Evolutionary conservation across 2,888 invertebrate genomes (phyloP).

Genomic region (Platynereis dumerilii): DNA sequence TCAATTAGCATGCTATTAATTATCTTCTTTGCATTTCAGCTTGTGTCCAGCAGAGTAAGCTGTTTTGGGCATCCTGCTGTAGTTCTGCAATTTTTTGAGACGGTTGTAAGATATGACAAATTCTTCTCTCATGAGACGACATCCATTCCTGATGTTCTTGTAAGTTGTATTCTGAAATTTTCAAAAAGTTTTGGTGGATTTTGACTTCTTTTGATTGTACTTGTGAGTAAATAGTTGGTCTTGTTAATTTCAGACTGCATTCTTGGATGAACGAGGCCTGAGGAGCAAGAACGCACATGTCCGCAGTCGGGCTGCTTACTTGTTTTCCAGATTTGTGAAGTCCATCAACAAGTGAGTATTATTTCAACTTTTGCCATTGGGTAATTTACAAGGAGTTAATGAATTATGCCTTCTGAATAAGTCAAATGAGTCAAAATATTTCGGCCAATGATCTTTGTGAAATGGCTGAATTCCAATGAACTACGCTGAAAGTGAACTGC

Average conservation of each 20-base stretch:
- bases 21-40: no score
- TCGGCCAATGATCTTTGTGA: no score
- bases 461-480: no score
- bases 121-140: conserved; percentile 66
- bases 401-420: no score
- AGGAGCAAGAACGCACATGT: conserved; percentile 65
- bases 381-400: no score
- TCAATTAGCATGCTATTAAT: no score
- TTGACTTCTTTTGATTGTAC: no score
- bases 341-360: conserved; percentile 65
- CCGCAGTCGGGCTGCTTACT: conserved; percentile 67
- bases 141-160: conserved; percentile 64
- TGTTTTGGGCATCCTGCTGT: conserved; percentile 65
- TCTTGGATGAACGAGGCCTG: conserved; percentile 67
- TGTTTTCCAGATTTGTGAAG: conserved; percentile 69
- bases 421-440: no score
- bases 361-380: no score
- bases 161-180: conserved; percentile 39
- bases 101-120: conserved; percentile 67
- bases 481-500: no score
- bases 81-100: conserved; percentile 66
- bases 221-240: not conserved
- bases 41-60: conserved; percentile 65
- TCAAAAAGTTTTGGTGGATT: not conserved
- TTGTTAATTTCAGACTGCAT: conserved; percentile 56